These are phyloP conservation scores for Cherax quadricarinatus DNA, from an alignment of 1,140 invertebrate genomes.

Conservation along the genomic window DNA sequence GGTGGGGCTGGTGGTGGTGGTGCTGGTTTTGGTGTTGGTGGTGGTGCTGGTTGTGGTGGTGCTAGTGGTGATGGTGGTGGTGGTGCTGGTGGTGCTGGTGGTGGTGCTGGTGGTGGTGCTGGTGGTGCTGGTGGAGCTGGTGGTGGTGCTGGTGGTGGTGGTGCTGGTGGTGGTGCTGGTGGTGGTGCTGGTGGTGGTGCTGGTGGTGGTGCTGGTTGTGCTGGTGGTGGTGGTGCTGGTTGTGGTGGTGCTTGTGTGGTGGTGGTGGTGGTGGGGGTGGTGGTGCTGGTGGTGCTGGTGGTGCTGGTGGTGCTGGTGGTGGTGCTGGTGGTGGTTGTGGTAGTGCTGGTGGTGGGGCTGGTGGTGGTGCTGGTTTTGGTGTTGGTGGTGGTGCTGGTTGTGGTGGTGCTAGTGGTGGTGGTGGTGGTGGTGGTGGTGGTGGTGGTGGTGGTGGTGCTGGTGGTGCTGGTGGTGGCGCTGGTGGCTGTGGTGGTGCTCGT, in stretches of 20 bases:
- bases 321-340: background rate
- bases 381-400: background rate
- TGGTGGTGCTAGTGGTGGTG: background rate
- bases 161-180: background rate
- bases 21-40: too few relatives aligned
- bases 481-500: background rate
- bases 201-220: background rate
- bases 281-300: background rate
- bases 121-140: background rate
- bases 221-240: background rate
- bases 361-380: background rate
- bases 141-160: background rate
- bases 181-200: background rate
- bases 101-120: background rate
- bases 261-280: background rate
- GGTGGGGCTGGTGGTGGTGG: too few relatives aligned
- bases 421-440: slow-evolving; percentile 7
- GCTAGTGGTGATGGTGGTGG: background rate
- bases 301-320: background rate
- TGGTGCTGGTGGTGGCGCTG: background rate
- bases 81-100: background rate
- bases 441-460: background rate
- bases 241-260: background rate
- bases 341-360: background rate
- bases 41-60: background rate